Percentiles rank a stretch among this genome's conserved stretches.
Evolutionary conservation across 2,888 invertebrate species (phyloP).

Genomic region (Eupeodes luniger): DNA sequence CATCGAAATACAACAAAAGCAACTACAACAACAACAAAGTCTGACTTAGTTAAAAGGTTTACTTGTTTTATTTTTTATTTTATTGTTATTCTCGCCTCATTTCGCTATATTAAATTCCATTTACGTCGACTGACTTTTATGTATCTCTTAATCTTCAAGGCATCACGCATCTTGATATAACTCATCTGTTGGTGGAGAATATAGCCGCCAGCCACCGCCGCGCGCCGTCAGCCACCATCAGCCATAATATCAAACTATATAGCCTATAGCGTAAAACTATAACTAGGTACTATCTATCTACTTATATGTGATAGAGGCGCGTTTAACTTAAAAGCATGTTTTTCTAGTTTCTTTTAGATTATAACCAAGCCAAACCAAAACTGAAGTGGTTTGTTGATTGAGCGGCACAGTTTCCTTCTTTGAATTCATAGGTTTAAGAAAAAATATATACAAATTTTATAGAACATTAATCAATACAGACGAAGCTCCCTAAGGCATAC

Average conservation of each 20-base stretch:
- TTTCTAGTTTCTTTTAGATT: slow-evolving; percentile 40
- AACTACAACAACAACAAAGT: background rate
- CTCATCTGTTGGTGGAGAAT: slow-evolving; percentile 25
- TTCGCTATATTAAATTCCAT: slow-evolving; percentile 12
- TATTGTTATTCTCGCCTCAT: slow-evolving; percentile 12
- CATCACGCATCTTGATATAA: slow-evolving; percentile 39
- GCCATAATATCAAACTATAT: no score
- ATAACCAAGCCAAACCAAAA: background rate
- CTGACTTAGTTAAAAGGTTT: slow-evolving; percentile 6
- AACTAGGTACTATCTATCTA: background rate
- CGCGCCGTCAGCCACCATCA: no score
- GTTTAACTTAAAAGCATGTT: slow-evolving; percentile 45
- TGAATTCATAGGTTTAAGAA: background rate
- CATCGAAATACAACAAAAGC: no score
- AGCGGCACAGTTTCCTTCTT: slow-evolving; percentile 17
- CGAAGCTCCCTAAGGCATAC: no score
- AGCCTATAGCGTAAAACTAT: no score
- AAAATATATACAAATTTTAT: background rate
- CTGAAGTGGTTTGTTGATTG: background rate
- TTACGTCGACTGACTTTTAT: background rate
- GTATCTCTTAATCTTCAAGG: slow-evolving; percentile 29
- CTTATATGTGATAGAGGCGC: slow-evolving; percentile 35
- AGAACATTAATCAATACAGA: no score
- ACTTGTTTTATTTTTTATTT: background rate
- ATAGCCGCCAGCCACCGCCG: background rate